Evolutionary conservation across 2,113 vertebrate species (phyloP).

Genomic region (Tachysurus fulvidraco): DNA sequence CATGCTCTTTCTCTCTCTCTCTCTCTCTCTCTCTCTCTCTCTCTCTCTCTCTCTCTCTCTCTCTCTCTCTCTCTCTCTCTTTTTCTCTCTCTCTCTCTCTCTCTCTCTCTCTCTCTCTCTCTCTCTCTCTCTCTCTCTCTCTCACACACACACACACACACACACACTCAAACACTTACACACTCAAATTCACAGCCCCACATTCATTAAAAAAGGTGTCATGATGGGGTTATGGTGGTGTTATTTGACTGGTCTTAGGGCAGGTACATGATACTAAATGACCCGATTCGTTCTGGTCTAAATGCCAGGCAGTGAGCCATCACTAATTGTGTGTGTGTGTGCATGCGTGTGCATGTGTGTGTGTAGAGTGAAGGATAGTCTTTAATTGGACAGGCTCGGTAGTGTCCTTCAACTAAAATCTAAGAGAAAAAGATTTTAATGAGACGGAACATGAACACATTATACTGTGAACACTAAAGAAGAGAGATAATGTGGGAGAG

Average conservation of each 20-base stretch:
- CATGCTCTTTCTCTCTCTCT: neutral
- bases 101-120: neutral
- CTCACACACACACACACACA: too few species aligned
- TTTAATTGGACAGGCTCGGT: conserved; percentile 45
- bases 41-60: neutral
- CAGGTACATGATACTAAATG: conserved; percentile 44
- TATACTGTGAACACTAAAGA: neutral
- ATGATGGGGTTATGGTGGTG: conserved; percentile 27
- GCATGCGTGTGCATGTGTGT: conserved; percentile 14
- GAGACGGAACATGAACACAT: conserved; percentile 46
- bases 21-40: neutral
- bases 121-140: neutral
- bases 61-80: neutral
- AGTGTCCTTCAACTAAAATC: conserved; percentile 34
- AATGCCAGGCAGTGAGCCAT: conserved; percentile 42
- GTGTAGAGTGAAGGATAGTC: conserved; percentile 8
- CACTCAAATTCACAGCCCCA: conserved; percentile 12
- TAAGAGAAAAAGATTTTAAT: conserved; percentile 36
- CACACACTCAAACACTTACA: too few species aligned
- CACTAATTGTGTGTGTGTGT: conserved; percentile 38
- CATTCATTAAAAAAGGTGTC: conserved; percentile 26
- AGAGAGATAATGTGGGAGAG: neutral
- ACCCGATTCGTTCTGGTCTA: conserved; percentile 37
- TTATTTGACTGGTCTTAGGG: conserved; percentile 32
- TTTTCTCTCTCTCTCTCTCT: neutral